Percentiles rank a stretch among this genome's conserved stretches.
Evolutionary conservation across 1,140 invertebrate genomes (phyloP).

Genomic region (Drosophila kurseongensis): DNA sequence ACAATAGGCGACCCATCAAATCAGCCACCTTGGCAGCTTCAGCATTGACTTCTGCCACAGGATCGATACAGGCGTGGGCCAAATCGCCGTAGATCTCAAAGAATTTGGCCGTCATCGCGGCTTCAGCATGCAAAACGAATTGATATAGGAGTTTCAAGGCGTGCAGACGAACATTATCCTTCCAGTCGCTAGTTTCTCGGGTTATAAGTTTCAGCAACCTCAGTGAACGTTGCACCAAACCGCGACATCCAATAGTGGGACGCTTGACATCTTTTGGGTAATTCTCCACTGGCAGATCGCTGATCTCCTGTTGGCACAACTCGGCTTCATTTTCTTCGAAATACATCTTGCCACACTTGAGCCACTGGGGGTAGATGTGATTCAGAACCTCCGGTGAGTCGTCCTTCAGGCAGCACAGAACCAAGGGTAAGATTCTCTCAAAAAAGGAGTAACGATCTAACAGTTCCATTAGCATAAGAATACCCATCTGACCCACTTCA

Average conservation of each 20-base stretch:
- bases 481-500: slow-evolving; percentile 88
- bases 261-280: slow-evolving; percentile 88
- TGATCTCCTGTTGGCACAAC: slow-evolving; percentile 90
- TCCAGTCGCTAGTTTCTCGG: slow-evolving; percentile 91
- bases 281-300: slow-evolving; percentile 86
- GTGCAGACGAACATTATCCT: slow-evolving; percentile 88
- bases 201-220: slow-evolving; percentile 88
- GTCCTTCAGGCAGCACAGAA: slow-evolving; percentile 91
- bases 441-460: slow-evolving; percentile 92
- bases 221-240: slow-evolving; percentile 89
- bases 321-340: slow-evolving; percentile 91
- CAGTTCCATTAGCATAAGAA: slow-evolving; percentile 89
- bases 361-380: slow-evolving; percentile 88
- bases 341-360: slow-evolving; percentile 88
- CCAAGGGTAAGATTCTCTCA: slow-evolving; percentile 89
- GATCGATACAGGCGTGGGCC: slow-evolving; percentile 84
- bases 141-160: slow-evolving; percentile 90
- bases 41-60: slow-evolving; percentile 41
- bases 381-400: slow-evolving; percentile 88
- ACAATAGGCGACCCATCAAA: slow-evolving; percentile 71
- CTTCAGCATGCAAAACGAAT: slow-evolving; percentile 89
- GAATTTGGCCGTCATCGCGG: slow-evolving; percentile 88
- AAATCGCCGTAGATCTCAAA: slow-evolving; percentile 84
- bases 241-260: slow-evolving; percentile 91
- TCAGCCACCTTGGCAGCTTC: slow-evolving; percentile 75